Base-by-base conservation (phyloP, 2,888 invertebrate genomes). In the Crepidodera aurea region DNA sequence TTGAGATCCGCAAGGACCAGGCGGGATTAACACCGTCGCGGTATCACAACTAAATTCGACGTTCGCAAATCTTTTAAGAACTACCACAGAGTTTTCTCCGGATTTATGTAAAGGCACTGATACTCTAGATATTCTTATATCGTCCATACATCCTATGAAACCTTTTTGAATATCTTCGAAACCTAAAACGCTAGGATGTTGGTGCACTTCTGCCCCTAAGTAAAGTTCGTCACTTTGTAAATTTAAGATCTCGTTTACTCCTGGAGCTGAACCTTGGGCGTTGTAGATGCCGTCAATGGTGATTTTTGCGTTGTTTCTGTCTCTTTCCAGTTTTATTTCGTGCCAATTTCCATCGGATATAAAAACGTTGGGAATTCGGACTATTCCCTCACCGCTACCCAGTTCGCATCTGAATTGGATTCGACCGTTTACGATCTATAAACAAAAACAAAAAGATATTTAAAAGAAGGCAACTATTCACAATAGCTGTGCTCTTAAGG, bases 361-460 rank as follows among this genome's bases (percentile, higher is more conserved):
- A 73, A 87, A 87, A n/a, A 89, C 83, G 60, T 89, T 89, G 25
- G 89, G 87, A 1, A 93, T 90, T 65, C 91, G 86, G 25, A 95
- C 90, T 55, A 90, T 82, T 32, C 93, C 95, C 80, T 92, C 92
- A 4, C 97, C 98, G 69, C 92, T 91, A 15, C 98, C 98, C 69
- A 96, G 86, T 79, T 98, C 94, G 84, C 96, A 94, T 68, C 93
- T 88, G 81, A 94, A 95, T 79, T 94, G 94, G 8, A 96, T 87
- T 50, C 88, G 87, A 0, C 96, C 97, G 78, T 94, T 92, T 13
- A 88, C 88, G 56, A 92, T 84, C 86, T 87, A 72, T 27, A 79
- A 76, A 48, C 51, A 60, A 42, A 16, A 13, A 6, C 19, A 54
- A 12, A 25, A 51, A 51, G 29, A 50, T 12, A 56, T 22, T 16